A percentile compares a stretch with the other conserved stretches of the same genome.
These are phyloP conservation scores for Leuciscus waleckii DNA, from an alignment of 2,797 vertebrate species.

Conservation along the genomic window DNA sequence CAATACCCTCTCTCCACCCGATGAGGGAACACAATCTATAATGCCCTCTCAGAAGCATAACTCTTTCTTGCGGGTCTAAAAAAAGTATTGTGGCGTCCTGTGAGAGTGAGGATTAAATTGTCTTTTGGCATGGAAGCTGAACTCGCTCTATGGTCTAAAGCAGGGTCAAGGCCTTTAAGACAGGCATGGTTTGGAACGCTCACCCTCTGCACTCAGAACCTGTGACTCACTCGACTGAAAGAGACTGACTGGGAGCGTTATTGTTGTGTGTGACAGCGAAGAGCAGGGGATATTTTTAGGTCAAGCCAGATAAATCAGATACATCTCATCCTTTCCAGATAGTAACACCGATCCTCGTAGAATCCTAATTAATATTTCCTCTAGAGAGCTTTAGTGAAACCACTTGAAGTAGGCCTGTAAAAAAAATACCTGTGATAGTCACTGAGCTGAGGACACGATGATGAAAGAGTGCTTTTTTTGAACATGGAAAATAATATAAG, in stretches of 20 bases:
- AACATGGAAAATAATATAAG: constrained; percentile 5
- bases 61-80: constrained; percentile 29
- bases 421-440: not conserved
- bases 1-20: constrained; percentile 28
- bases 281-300: constrained; percentile 26
- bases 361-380: constrained; percentile 38
- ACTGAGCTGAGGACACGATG: not conserved
- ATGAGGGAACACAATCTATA: constrained; percentile 40
- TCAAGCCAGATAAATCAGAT: constrained; percentile 28
- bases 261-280: not conserved
- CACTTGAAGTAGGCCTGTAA: not conserved
- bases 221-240: constrained; percentile 41
- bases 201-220: constrained; percentile 25
- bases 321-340: not conserved
- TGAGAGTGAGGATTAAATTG: constrained; percentile 39
- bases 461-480: not conserved
- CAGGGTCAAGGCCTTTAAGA: constrained; percentile 45
- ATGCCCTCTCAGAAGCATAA: constrained; percentile 26
- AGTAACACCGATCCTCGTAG: not conserved
- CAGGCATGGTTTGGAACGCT: constrained; percentile 28
- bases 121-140: constrained; percentile 31
- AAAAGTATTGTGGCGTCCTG: constrained; percentile 8
- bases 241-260: constrained; percentile 29
- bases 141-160: constrained; percentile 14
- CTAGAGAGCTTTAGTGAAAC: constrained; percentile 3